These are phyloP conservation scores for Dryas iulia DNA, from an alignment of 1,140 invertebrate genomes.

Conservation along the genomic window DNA sequence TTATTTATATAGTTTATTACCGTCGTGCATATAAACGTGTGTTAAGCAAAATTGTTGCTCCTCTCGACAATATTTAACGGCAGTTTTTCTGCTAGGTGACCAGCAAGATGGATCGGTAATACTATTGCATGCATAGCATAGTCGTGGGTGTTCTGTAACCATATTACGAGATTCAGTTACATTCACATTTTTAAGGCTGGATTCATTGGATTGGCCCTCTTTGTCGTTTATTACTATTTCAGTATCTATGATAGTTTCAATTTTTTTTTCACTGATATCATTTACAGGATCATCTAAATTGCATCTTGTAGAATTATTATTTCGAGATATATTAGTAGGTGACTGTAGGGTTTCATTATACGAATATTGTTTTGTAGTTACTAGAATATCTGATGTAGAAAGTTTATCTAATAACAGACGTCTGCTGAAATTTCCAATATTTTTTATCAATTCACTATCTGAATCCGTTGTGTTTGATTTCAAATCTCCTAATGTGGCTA, in stretches of 20 bases:
- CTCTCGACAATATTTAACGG: slow-evolving; percentile 57
- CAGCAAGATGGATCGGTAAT: slow-evolving; percentile 49
- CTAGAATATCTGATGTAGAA: background rate
- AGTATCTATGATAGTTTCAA: background rate
- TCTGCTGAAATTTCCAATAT: background rate
- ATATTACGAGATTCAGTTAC: slow-evolving; percentile 29
- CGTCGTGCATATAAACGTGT: slow-evolving; percentile 41
- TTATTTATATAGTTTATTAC: slow-evolving; percentile 26
- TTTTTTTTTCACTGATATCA: background rate
- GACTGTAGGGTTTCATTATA: background rate
- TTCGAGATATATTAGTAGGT: background rate
- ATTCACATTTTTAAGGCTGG: background rate
- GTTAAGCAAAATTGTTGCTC: slow-evolving; percentile 47
- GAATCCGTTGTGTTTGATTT: background rate
- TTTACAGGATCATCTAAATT: background rate
- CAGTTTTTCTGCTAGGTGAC: slow-evolving; percentile 45
- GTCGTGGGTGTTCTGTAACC: slow-evolving; percentile 41
- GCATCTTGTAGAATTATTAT: background rate
- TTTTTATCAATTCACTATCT: background rate
- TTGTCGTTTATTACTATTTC: background rate
- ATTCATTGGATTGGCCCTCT: background rate
- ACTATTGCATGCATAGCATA: slow-evolving; percentile 61
- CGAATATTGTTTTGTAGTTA: background rate
- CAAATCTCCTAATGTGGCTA: background rate
- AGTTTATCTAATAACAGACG: background rate